A percentile compares a stretch with the other conserved stretches of the same genome.
phyloP scores from a whole-genome alignment of 2,888 invertebrate genomes.

The Melanargia galathea region DNA sequence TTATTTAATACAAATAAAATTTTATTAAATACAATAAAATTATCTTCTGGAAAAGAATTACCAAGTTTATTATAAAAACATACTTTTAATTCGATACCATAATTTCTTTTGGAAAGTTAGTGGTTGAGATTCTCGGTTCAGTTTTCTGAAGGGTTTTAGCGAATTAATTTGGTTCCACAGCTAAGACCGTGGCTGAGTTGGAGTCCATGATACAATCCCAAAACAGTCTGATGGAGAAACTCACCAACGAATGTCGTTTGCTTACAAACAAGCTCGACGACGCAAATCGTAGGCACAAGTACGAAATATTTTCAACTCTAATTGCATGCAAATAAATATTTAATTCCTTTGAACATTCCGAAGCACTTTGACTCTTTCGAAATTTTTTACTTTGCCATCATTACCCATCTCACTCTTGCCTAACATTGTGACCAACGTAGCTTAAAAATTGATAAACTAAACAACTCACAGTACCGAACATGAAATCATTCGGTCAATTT shows the following conservation, averaged over 20 bases:
- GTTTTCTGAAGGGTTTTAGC: conserved; percentile 21
- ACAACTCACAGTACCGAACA: not conserved
- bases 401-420: conserved; percentile 60
- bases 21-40: not conserved
- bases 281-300: conserved; percentile 94
- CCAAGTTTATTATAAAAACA: not conserved
- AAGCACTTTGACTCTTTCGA: conserved; percentile 37
- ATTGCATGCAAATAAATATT: conserved; percentile 59
- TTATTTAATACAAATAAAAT: not conserved
- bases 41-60: not conserved
- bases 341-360: conserved; percentile 23
- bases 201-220: conserved; percentile 95
- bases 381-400: conserved; percentile 56
- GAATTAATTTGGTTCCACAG: conserved; percentile 83
- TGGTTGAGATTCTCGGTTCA: not conserved
- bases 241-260: conserved; percentile 93
- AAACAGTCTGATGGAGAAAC: conserved; percentile 96
- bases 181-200: conserved; percentile 93
- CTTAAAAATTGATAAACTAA: not conserved
- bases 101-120: not conserved
- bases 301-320: conserved; percentile 76
- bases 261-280: conserved; percentile 95
- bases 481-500: not conserved
- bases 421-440: conserved; percentile 35
- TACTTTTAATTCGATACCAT: too few species aligned